A percentile compares a stretch with the other conserved stretches of the same genome.
phyloP scores from a whole-genome alignment of 2,113 vertebrate species.

The Xiphorhynchus elegans region DNA sequence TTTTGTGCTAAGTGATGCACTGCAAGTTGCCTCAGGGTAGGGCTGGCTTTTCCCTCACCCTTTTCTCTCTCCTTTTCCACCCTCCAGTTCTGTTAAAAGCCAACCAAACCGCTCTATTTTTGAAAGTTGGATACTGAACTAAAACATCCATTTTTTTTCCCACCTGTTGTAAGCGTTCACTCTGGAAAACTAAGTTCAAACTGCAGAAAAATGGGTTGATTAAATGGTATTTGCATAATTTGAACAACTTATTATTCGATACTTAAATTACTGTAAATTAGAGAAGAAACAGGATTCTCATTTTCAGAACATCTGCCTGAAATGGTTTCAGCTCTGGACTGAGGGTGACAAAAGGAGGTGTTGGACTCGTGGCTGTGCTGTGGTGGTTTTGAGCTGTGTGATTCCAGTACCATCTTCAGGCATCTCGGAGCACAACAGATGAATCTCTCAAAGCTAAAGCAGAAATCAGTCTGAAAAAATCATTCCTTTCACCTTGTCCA shows the following conservation, averaged over 20 bases:
- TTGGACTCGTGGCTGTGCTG: neutral
- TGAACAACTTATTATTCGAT: neutral
- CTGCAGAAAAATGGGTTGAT: neutral
- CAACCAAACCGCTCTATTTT: neutral
- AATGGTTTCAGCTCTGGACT: neutral
- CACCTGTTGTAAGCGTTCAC: neutral
- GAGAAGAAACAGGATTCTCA: neutral
- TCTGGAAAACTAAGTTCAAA: neutral
- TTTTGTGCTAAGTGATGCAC: neutral
- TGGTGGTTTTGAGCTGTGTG: neutral
- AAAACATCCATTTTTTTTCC: neutral
- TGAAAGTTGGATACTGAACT: neutral
- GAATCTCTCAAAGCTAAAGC: neutral
- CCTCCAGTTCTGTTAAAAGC: neutral
- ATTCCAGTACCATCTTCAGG: conserved; percentile 77
- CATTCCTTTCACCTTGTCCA: neutral
- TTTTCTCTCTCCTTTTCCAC: neutral
- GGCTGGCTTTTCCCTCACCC: neutral
- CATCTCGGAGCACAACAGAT: neutral
- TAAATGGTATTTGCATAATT: neutral
- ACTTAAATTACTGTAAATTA: conserved; percentile 1
- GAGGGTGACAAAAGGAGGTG: neutral
- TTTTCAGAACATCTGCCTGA: conserved; percentile 1
- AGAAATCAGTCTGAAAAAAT: neutral
- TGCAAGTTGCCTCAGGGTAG: neutral